A percentile compares a stretch with the other conserved stretches of the same genome.
phyloP scores from a whole-genome alignment of 2,888 invertebrate species.

The Scaptomyza reducta region DNA sequence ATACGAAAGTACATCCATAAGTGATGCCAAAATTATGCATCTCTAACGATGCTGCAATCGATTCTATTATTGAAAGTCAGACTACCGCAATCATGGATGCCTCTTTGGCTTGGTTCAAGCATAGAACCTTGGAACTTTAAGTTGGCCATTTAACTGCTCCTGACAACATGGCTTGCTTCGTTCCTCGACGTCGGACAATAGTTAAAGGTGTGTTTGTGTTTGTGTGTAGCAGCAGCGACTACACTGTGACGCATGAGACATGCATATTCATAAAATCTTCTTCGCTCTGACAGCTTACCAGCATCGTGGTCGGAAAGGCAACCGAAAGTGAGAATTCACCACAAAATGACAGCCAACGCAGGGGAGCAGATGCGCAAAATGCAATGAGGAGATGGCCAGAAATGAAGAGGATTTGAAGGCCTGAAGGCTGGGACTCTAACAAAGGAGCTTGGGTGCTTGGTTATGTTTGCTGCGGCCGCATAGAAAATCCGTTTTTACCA shows the following conservation, averaged over 20 bases:
- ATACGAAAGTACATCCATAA: slow-evolving; percentile 10
- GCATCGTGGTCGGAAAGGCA: slow-evolving; percentile 17
- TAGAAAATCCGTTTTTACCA: slow-evolving; percentile 61
- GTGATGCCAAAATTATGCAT: slow-evolving; percentile 50
- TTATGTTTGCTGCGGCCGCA: slow-evolving; percentile 53
- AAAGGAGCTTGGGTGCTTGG: slow-evolving; percentile 39
- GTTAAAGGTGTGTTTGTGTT: slow-evolving; percentile 4
- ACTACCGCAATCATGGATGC: background rate
- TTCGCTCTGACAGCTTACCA: slow-evolving; percentile 40
- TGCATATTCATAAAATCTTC: slow-evolving; percentile 67
- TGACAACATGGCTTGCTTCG: slow-evolving; percentile 41
- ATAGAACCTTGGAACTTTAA: slow-evolving; percentile 28
- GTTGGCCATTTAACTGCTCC: slow-evolving; percentile 64
- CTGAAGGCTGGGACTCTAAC: slow-evolving; percentile 13
- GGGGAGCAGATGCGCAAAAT: slow-evolving; percentile 36
- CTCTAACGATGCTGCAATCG: slow-evolving; percentile 9
- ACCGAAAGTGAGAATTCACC: slow-evolving; percentile 61
- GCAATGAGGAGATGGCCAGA: slow-evolving; percentile 5
- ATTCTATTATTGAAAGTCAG: background rate
- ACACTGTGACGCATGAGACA: slow-evolving; percentile 35
- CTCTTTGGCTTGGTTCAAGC: background rate
- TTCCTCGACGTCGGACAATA: background rate
- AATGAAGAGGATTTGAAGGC: background rate
- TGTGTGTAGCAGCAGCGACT: slow-evolving; percentile 1
- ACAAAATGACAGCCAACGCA: slow-evolving; percentile 50